phyloP scores from a whole-genome alignment of 2,888 invertebrate genomes.

The Tenthredo distinguenda region DNA sequence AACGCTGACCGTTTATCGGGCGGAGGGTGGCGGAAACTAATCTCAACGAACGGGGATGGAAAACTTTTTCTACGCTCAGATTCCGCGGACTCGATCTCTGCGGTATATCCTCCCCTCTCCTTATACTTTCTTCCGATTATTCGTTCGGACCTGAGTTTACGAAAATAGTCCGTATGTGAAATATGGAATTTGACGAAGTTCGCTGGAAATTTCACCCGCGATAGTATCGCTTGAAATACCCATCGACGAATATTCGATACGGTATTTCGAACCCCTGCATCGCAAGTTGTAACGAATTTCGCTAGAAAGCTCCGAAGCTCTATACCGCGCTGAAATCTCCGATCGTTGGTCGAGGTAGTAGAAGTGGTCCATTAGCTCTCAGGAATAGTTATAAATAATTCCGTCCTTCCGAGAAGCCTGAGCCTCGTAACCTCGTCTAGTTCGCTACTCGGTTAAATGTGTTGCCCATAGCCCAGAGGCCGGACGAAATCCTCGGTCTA shows the following conservation, averaged over 20 bases:
- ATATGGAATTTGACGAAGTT: too few species aligned
- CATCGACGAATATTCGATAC: too few species aligned
- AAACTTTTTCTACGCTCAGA: not conserved
- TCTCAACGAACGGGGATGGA: not conserved
- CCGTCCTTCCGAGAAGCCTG: not conserved
- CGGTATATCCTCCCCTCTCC: too few species aligned
- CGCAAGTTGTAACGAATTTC: not conserved
- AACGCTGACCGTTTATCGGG: not conserved
- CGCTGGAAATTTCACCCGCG: too few species aligned
- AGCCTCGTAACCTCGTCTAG: not conserved
- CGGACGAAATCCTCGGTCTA: not conserved
- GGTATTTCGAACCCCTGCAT: not conserved
- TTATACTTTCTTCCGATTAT: too few species aligned
- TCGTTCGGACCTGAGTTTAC: too few species aligned
- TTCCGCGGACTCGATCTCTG: too few species aligned
- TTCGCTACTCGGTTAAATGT: not conserved
- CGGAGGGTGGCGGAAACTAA: not conserved
- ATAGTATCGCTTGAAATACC: too few species aligned
- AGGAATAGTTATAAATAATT: constrained; percentile 17
- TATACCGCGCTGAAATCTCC: not conserved
- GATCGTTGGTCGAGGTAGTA: not conserved
- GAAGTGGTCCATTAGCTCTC: constrained; percentile 31
- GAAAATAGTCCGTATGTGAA: too few species aligned
- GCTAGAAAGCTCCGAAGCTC: not conserved
- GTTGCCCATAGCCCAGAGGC: not conserved